Base-by-base conservation (phyloP, 1,140 invertebrate species). In the Drosophila ohnishii region DNA sequence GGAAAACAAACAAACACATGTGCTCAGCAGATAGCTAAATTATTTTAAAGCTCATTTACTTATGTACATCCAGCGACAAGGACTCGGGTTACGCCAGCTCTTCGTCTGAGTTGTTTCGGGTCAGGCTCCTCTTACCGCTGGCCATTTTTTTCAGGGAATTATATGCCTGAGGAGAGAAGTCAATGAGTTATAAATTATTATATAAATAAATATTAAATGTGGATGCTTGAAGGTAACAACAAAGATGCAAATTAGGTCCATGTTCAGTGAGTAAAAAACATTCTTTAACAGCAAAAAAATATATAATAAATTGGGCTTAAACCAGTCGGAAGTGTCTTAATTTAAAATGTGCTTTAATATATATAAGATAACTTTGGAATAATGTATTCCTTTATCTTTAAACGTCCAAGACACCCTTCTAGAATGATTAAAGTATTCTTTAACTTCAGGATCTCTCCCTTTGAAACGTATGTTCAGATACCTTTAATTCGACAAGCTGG, bases 11-110 rank as follows among this genome's bases (percentile, higher is more conserved):
- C 45, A 62, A 66, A 69, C 65, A 69, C 37, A 66, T 67, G 62
- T 69, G 65, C 62, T 66, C 64, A 69, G 64, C 45, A 66, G 65
- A 69, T 69, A 69, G 62, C 62, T 67, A 69, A 69, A 69, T 69
- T 69, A 69, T 69, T 69, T 69, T 69, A 69, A 69, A 69, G 65
- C 65, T 66, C 65, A 69, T 69, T 69, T 69, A 69, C 65, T 69
- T 69, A 69, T 69, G 45, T 67, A 67, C 60, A 65, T 34, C 61
- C 64, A 48, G 64, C 61, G 37, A 64, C 61, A 61, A 39, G 62
- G 61, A 45, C 63, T 69, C 61, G 47, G 65, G 65, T 69, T 69
- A 51, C 65, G 32, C 47, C 47, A 30, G 37, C 35, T 34, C 34
- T 44, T 42, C 30, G 13, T 34, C 16, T n/a, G 60, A 64, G 59